Evolutionary conservation across 2,888 invertebrate species (phyloP), one percentile per base, ranked within the genome.

Genomic region (Drosophila merina): DNA sequence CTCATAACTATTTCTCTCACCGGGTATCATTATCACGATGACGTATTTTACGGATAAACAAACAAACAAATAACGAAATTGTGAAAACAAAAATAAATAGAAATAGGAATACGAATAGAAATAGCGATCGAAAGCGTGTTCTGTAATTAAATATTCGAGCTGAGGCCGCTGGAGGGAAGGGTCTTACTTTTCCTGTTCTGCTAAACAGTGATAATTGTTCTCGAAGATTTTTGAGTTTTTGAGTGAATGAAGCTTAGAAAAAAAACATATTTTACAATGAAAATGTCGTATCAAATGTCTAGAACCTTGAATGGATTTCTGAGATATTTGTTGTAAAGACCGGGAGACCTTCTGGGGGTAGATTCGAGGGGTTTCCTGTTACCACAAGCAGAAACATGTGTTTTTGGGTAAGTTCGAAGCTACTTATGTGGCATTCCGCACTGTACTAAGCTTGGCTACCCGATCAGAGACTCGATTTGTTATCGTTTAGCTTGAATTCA

Each of bases 141-240:
- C 74, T 78, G 85, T 84, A 86, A 75, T 74, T 66, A 30, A 86
- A 86, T 86, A 77, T 68, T 63, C 25, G 49, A 40, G 50, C n/a
- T 26, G 26, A 47, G 54, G 48, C 59, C 56, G 57, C 48, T 48
- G 31, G 50, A 52, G 52, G 59, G 47, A 20, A 54, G 57, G 31
- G 54, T 60, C 52, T 62, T 26, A 0, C 28, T 48, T 54, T 38
- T 49, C 51, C 52, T 56, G 26, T 33, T 28, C 28, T 7, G 48
- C 20, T 30, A 48, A 56, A 30, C 30, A 28, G 50, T 70, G 71
- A 26, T 60, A 70, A 70, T 70, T 59, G 44, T 1, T n/a, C 25
- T 33, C 9, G 33, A 33, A n/a, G n/a, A 50, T 20, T 5, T 14
- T 50, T 7, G 3, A 2, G 8, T 28, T 20, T 20, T 20, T 20